phyloP scores from a whole-genome alignment of 2,113 vertebrate species.

The Eurystomus gularis region DNA sequence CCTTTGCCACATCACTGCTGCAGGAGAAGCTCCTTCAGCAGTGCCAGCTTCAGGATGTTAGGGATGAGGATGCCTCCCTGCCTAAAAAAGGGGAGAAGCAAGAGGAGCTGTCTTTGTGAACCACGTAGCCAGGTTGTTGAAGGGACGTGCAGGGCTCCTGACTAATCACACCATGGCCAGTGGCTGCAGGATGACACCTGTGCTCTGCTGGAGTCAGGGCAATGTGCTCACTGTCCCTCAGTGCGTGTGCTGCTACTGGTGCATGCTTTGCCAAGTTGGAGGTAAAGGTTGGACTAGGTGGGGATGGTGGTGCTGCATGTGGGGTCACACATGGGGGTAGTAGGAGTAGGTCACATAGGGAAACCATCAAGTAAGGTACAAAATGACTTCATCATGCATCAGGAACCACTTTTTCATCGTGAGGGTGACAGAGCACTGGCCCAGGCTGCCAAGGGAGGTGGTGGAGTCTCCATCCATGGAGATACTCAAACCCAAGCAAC shows the following conservation, averaged over 20 bases:
- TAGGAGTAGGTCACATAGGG: neutral
- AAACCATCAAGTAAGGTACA: neutral
- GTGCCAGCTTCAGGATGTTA: neutral
- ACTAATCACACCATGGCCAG: neutral
- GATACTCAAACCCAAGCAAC: neutral
- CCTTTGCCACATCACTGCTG: neutral
- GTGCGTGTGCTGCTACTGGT: neutral
- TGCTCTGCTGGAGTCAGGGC: neutral
- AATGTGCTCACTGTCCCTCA: neutral
- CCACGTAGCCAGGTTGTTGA: rapidly evolving
- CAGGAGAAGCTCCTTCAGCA: neutral
- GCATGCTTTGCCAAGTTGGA: neutral
- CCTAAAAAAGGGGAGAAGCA: neutral
- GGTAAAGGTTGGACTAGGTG: neutral
- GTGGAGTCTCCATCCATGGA: neutral
- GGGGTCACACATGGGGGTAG: neutral
- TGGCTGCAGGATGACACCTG: neutral
- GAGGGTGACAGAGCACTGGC: neutral
- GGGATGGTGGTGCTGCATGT: neutral
- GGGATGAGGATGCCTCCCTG: neutral
- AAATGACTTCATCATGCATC: neutral
- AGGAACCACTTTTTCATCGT: neutral
- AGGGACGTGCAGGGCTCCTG: neutral
- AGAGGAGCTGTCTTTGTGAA: neutral
- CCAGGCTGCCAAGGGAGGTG: neutral